Evolutionary conservation across 2,888 invertebrate genomes (phyloP), one percentile per base, ranked within the genome.

Genomic region (Latrodectus hesperus): DNA sequence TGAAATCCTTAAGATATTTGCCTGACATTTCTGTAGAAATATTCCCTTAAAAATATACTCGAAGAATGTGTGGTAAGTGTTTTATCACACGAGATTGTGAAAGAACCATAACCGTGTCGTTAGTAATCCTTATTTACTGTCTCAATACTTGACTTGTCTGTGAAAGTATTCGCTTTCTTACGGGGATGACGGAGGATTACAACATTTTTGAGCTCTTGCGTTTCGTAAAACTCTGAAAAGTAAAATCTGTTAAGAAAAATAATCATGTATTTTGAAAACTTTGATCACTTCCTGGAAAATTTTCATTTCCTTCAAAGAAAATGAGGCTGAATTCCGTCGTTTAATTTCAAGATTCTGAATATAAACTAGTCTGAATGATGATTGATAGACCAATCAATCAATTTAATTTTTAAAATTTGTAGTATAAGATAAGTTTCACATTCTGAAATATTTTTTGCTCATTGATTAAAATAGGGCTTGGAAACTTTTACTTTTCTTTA

Each of bases 61-160:
- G 6, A 60, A n/a, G 60, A 16, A 60, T 60, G 60, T 60, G 60
- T 11, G 60, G n/a, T 60, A 60, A 60, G n/a, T 60, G 60, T 60
- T 60, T 60, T 60, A 60, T 55, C 26, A 14, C 16, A 16, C 17
- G 17, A 16, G 72, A 17, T 6, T n/a, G 60, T 17, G 60, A 16
- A 55, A 75, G n/a, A 38, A 22, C 74, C 16, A 11, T 9, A 55
- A 75, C 55, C 74, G 74, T 75, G 74, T 75, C 74, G 60, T n/a
- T 22, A 14, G 8, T 75, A 75, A 75, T 75, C 74, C 74, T 75
- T 75, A 60, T 75, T 75, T 75, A 75, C 60, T 9, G n/a, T 60
- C n/a, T 12, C 60, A n/a, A n/a, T 60, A n/a, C 60, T 60, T 60
- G 60, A 55, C 55, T 14, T 16, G 26, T 38, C 74, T 74, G 74